Conservation (phyloP, 1,140 invertebrate species). For the Drosophila tsacasi region DNA sequence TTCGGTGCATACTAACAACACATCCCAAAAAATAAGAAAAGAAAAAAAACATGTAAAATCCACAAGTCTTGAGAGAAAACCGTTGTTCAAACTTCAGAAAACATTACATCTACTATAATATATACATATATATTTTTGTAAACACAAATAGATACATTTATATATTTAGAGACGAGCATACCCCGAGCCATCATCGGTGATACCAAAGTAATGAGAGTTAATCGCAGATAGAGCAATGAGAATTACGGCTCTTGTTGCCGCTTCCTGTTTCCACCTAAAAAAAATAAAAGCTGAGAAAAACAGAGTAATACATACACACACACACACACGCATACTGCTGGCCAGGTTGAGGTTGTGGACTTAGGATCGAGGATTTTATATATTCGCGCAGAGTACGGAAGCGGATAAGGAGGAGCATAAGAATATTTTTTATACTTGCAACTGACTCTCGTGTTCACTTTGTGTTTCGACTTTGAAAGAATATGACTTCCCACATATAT, state of each 20-base stretch:
- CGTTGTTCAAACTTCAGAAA: slow-evolving; percentile 39
- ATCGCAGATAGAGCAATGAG: slow-evolving; percentile 30
- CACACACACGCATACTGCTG: slow-evolving; percentile 51
- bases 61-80: slow-evolving; percentile 20
- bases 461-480: slow-evolving; percentile 26
- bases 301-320: slow-evolving; percentile 14
- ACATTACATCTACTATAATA: slow-evolving; percentile 20
- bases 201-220: slow-evolving; percentile 17
- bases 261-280: slow-evolving; percentile 48
- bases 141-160: slow-evolving; percentile 28
- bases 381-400: slow-evolving; percentile 1
- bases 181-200: slow-evolving; percentile 14
- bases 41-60: background rate
- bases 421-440: slow-evolving; percentile 50
- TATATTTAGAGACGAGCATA: slow-evolving; percentile 33
- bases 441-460: slow-evolving; percentile 34
- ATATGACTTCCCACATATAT: slow-evolving; percentile 28
- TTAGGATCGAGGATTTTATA: slow-evolving; percentile 37
- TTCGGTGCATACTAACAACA: slow-evolving; percentile 28
- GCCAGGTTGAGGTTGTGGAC: slow-evolving; percentile 52
- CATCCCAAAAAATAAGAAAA: slow-evolving; percentile 6
- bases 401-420: slow-evolving; percentile 1
- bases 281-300: slow-evolving; percentile 1
- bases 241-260: slow-evolving; percentile 34
- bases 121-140: slow-evolving; percentile 40